Conservation (phyloP, 2,888 invertebrate species). For the Deilephila elpenor region DNA sequence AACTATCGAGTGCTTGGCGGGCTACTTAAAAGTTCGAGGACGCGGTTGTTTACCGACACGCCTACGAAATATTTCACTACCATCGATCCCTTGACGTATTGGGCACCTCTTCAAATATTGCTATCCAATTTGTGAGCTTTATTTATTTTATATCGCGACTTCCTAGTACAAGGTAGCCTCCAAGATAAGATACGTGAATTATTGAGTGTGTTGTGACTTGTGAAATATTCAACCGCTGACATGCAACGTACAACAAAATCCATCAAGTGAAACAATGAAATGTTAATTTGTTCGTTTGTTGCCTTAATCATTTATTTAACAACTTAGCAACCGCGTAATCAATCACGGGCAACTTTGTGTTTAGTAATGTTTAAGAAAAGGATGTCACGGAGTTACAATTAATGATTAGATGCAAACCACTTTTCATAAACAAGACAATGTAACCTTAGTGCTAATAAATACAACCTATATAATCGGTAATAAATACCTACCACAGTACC, state of each 20-base stretch:
- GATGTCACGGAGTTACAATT: too few species aligned
- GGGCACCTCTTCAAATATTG: conserved; percentile 46
- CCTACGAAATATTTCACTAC: conserved; percentile 55
- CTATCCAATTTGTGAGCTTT: conserved; percentile 41
- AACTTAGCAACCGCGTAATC: too few species aligned
- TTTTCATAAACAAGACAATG: too few species aligned
- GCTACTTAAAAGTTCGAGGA: conserved; percentile 53
- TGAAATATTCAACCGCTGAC: conserved; percentile 10
- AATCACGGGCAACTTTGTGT: too few species aligned
- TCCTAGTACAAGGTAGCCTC: not conserved
- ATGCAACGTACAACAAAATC: not conserved
- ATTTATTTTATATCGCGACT: conserved; percentile 29
- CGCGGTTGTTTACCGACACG: conserved; percentile 42
- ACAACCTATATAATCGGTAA: too few species aligned
- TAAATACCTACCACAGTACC: too few species aligned
- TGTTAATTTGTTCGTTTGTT: not conserved
- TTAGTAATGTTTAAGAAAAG: too few species aligned
- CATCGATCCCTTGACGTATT: conserved; percentile 53
- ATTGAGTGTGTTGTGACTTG: conserved; percentile 6
- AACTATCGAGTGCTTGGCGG: conserved; percentile 36
- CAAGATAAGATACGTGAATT: not conserved
- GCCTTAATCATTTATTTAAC: not conserved
- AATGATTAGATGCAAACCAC: too few species aligned
- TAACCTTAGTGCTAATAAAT: too few species aligned
- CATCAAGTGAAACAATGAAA: not conserved